Evolutionary conservation across 1,140 invertebrate species (phyloP).

Genomic region (Sitobion miscanthi): DNA sequence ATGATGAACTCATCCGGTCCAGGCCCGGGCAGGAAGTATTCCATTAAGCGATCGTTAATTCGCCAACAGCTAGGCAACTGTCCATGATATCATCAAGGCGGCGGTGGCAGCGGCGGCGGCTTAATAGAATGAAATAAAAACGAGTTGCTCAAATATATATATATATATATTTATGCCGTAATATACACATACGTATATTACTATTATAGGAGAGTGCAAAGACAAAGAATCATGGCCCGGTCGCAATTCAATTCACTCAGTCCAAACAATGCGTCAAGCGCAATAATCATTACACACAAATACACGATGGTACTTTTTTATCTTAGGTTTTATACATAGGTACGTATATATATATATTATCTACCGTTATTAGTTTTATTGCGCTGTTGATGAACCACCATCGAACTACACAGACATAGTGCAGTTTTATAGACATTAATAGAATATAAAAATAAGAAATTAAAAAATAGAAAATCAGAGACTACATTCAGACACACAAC

Average conservation of each 20-base stretch:
- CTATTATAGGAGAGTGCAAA: not conserved
- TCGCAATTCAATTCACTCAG: constrained; percentile 52
- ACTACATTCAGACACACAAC: too few species aligned
- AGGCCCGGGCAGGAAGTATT: constrained; percentile 39
- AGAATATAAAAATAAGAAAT: constrained; percentile 20
- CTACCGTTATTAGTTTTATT: constrained; percentile 28
- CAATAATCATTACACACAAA: constrained; percentile 47
- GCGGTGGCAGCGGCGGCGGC: not conserved
- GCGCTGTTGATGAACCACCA: constrained; percentile 24
- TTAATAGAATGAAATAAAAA: constrained; percentile 53
- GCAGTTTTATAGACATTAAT: constrained; percentile 8
- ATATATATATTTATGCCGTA: not conserved
- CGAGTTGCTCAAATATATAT: constrained; percentile 11
- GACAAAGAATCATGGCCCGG: constrained; percentile 52
- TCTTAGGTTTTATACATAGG: not conserved
- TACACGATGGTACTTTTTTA: constrained; percentile 1
- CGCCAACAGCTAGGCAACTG: constrained; percentile 44
- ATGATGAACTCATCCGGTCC: constrained; percentile 56
- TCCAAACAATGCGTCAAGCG: constrained; percentile 47
- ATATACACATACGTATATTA: constrained; percentile 5
- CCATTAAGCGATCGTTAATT: constrained; percentile 55
- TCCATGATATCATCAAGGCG: constrained; percentile 45
- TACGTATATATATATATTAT: not conserved
- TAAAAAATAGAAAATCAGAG: constrained; percentile 36
- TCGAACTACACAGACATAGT: not conserved